phyloP scores from a whole-genome alignment of 2,888 invertebrate species.

The Pammene aurita region DNA sequence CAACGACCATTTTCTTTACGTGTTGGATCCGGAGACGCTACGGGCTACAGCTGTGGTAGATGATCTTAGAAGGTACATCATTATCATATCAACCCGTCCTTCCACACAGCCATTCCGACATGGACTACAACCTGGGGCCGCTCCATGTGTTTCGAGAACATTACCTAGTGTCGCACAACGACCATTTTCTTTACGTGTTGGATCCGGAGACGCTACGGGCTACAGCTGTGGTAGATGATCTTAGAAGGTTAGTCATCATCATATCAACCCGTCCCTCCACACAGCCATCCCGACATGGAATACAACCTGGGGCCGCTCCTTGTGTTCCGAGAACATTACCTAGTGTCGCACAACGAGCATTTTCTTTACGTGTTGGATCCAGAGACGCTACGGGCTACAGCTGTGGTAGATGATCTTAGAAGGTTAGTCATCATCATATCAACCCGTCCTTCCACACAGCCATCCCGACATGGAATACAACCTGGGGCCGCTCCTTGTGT shows the following conservation, averaged over 20 bases:
- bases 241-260: slow-evolving; percentile 77
- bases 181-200: slow-evolving; percentile 87
- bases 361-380: slow-evolving; percentile 90
- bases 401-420: slow-evolving; percentile 85
- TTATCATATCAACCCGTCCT: neutral
- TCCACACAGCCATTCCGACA: slow-evolving; percentile 49
- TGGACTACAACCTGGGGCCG: slow-evolving; percentile 72
- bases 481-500: slow-evolving; percentile 83
- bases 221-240: slow-evolving; percentile 85
- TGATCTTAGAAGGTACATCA: slow-evolving; percentile 81
- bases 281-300: slow-evolving; percentile 61
- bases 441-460: too few species aligned
- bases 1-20: slow-evolving; percentile 87
- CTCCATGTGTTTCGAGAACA: slow-evolving; percentile 87
- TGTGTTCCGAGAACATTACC: slow-evolving; percentile 88
- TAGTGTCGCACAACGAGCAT: slow-evolving; percentile 89
- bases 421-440: slow-evolving; percentile 65
- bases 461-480: slow-evolving; percentile 63
- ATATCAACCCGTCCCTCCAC: too few species aligned
- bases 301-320: slow-evolving; percentile 70
- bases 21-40: slow-evolving; percentile 88
- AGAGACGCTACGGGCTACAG: slow-evolving; percentile 85
- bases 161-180: slow-evolving; percentile 89
- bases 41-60: slow-evolving; percentile 86
- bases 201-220: slow-evolving; percentile 88